A percentile compares a stretch with the other conserved stretches of the same genome.
These are phyloP conservation scores for Lycocorax pyrrhopterus DNA, from an alignment of 2,113 vertebrate species.

Conservation along the genomic window DNA sequence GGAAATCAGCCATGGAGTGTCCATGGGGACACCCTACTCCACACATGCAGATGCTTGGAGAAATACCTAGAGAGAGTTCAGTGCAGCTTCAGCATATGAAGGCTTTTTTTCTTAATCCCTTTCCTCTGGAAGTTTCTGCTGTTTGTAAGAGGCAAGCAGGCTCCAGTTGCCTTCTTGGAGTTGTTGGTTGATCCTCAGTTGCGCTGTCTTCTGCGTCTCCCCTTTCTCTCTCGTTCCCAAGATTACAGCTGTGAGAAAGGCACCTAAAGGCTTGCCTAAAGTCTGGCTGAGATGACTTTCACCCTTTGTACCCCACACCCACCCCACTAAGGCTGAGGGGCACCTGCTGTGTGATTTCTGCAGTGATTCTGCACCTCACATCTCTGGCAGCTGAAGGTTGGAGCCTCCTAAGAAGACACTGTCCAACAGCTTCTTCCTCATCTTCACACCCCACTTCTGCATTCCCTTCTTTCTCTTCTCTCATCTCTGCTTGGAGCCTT, in stretches of 20 bases:
- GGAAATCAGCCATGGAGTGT: background rate
- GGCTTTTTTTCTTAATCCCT: background rate
- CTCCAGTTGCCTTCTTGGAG: background rate
- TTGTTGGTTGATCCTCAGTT: background rate
- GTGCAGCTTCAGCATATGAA: background rate
- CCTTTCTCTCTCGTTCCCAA: background rate
- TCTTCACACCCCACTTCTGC: background rate
- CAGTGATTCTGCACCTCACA: background rate
- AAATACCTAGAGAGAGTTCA: background rate
- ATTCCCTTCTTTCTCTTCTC: background rate
- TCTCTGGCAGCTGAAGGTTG: background rate
- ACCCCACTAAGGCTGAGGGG: background rate
- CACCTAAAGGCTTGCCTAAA: background rate
- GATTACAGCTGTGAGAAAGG: background rate
- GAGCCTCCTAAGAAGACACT: background rate
- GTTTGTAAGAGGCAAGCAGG: background rate
- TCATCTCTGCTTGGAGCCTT: background rate
- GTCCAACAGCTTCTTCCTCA: background rate
- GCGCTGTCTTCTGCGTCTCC: fast-evolving
- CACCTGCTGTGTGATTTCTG: background rate
- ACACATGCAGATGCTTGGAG: background rate
- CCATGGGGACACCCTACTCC: background rate
- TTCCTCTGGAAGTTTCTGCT: background rate
- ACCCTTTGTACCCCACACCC: background rate
- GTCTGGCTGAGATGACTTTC: background rate